phyloP scores from a whole-genome alignment of 37 sponge, comb jelly and placozoan genomes.

The Tethya wilhelma region DNA sequence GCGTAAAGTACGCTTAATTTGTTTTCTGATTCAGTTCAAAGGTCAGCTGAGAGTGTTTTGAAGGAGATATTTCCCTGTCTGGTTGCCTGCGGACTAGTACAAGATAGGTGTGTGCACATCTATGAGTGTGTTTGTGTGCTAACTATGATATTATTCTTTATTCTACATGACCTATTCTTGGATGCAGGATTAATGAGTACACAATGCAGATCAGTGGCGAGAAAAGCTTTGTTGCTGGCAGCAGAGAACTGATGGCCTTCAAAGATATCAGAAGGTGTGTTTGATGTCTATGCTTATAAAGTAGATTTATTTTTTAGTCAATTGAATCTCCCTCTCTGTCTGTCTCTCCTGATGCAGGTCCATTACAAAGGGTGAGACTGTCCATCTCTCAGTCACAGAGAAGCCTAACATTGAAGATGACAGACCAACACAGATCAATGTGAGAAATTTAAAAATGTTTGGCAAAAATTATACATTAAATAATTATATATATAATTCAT shows the following conservation, averaged over 20 bases:
- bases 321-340: too few relatives aligned
- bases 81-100: conserved; percentile 49
- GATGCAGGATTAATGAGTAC: conserved; percentile 42
- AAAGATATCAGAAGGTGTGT: conserved; percentile 61
- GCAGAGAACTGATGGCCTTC: conserved; percentile 49
- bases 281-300: too few relatives aligned
- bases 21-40: conserved; percentile 8
- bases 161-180: background rate
- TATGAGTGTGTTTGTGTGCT: background rate
- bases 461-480: too few relatives aligned
- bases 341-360: conserved; percentile 38
- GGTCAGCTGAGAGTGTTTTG: conserved; percentile 29
- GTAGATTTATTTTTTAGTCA: background rate
- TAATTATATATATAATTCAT: too few relatives aligned
- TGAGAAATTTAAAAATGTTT: too few relatives aligned
- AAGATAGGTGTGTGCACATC: conserved; percentile 8
- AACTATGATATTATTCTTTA: background rate
- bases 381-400: conserved; percentile 52
- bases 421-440: conserved; percentile 26
- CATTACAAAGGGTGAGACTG: conserved; percentile 53
- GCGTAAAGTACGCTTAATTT: background rate
- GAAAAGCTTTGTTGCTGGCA: conserved; percentile 59
- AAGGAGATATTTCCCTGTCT: conserved; percentile 50
- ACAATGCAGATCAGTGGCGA: conserved; percentile 63
- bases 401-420: conserved; percentile 36